phyloP scores from a whole-genome alignment of 2,113 vertebrate genomes.

The Otolemur garnettii region DNA sequence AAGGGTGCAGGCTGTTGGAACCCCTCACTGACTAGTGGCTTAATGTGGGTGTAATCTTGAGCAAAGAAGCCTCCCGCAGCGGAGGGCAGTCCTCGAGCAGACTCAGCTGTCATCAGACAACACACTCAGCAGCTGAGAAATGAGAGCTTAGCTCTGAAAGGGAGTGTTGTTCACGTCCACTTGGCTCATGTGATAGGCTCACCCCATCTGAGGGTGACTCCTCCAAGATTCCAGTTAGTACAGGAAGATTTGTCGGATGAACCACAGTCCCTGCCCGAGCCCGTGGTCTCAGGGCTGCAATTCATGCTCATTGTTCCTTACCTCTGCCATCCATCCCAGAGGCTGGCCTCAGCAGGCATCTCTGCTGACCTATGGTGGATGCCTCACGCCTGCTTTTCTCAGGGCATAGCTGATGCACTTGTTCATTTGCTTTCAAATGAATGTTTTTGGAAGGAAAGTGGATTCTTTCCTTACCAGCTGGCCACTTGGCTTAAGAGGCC shows the following conservation, averaged over 20 bases:
- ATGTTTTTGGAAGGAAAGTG: neutral
- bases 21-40: neutral
- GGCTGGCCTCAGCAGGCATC: neutral
- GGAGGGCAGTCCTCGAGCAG: neutral
- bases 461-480: constrained; percentile 6
- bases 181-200: neutral
- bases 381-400: neutral
- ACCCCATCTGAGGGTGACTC: neutral
- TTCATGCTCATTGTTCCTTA: neutral
- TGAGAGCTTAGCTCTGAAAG: neutral
- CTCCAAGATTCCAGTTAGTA: neutral
- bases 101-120: neutral
- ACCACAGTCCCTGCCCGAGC: neutral
- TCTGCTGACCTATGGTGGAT: neutral
- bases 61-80: neutral
- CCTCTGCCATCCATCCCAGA: neutral
- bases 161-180: neutral
- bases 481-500: neutral
- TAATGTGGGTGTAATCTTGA: neutral
- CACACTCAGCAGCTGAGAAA: neutral
- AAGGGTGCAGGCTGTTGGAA: neutral
- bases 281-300: neutral
- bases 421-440: constrained; percentile 30
- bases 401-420: neutral
- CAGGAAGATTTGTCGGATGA: neutral